Conservation (phyloP, 2,888 invertebrate genomes). For the Dorcus hopei region DNA sequence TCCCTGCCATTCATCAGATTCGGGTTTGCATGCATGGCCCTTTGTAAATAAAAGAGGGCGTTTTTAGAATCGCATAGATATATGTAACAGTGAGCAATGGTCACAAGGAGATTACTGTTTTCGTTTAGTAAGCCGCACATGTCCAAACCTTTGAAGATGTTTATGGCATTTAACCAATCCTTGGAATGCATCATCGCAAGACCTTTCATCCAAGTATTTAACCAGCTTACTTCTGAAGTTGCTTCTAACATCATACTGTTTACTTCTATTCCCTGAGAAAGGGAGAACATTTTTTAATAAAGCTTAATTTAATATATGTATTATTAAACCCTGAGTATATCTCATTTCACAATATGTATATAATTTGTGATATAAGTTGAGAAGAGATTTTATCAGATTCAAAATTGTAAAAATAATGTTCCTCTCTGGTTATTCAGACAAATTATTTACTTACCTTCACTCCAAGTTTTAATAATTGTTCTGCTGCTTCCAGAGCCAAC, state of each 20-base stretch:
- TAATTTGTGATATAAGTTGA: too few species aligned
- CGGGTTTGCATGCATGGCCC: constrained; percentile 42
- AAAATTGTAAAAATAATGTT: too few species aligned
- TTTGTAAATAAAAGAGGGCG: constrained; percentile 57
- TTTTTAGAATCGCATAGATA: constrained; percentile 67
- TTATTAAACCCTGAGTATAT: too few species aligned
- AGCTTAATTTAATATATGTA: neutral
- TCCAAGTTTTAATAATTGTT: constrained; percentile 68
- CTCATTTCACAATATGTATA: too few species aligned
- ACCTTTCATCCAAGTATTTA: constrained; percentile 62
- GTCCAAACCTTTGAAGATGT: constrained; percentile 65
- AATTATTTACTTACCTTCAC: constrained; percentile 39
- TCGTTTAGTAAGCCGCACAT: constrained; percentile 62
- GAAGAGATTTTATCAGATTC: too few species aligned
- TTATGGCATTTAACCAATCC: constrained; percentile 66
- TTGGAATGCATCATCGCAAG: constrained; percentile 63
- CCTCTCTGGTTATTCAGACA: neutral
- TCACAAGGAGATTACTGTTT: constrained; percentile 64
- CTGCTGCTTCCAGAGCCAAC: constrained; percentile 71
- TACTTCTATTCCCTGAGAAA: constrained; percentile 68
- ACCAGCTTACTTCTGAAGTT: constrained; percentile 52
- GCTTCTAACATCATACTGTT: constrained; percentile 66
- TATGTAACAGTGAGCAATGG: constrained; percentile 71
- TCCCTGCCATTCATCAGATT: constrained; percentile 37
- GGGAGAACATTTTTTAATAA: neutral